Evolutionary conservation across 2,888 invertebrate species (phyloP), one percentile per base, ranked within the genome.

Genomic region (Hecatera dysodea): DNA sequence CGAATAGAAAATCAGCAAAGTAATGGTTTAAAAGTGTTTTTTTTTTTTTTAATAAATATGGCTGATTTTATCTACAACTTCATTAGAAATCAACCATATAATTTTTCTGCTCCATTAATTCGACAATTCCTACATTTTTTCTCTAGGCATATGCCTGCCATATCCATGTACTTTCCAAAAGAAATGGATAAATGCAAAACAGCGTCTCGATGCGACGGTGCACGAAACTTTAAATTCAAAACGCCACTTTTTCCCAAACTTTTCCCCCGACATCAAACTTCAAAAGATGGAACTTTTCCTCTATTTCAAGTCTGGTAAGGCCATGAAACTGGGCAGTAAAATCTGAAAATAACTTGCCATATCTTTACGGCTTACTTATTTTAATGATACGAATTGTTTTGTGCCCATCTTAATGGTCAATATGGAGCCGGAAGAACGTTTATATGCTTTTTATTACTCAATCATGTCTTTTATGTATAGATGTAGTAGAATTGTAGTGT

Each of bases 301-400:
- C 62, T 39, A 29, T 69, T 56, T 27, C 24, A 29, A 46, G 52
- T 29, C 39, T 52, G 29, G 62, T 64, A 55, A 53, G 27, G n/a
- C 50, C 29, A 66, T 73, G 66, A 75, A 62, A 55, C 33, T n/a
- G 9, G 24, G 52, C 44, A 79, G 67, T 79, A 75, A 82, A 80
- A 65, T 33, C 55, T 56, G 62, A 75, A 71, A 67, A 75, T 79
- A 79, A 82, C 65, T 82, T 42, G 53, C 48, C 64, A 59, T 72
- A 75, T 82, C 80, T 72, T 72, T 44, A 76, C 64, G 67, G 42
- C 66, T 59, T 80, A 76, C 62, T 75, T 72, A 75, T 63, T 75
- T 80, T 81, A 82, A 82, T 76, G 72, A 62, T 57, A 27, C 36
- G 68, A 67, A 80, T 82, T 80, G 72, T 80, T 81, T 80, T 60